Conservation (phyloP, 2,797 vertebrate species). For the Neosalanx taihuensis region DNA sequence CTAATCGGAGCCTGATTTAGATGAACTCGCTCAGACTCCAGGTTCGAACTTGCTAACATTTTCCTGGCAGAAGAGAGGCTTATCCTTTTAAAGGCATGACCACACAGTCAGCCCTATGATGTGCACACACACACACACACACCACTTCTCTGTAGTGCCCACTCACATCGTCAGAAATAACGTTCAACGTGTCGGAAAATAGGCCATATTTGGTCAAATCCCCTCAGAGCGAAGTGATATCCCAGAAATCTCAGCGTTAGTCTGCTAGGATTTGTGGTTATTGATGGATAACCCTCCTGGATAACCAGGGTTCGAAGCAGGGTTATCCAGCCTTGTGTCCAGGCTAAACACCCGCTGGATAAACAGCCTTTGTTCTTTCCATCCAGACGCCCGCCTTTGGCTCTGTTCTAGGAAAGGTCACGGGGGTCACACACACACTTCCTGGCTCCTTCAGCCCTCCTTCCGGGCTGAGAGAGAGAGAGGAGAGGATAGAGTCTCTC, state of each 20-base stretch:
- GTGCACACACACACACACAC: slow-evolving; percentile 13
- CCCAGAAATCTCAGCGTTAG: not conserved
- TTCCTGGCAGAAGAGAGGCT: slow-evolving; percentile 21
- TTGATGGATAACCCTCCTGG: slow-evolving; percentile 14
- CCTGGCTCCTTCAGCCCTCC: not conserved
- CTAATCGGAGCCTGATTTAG: slow-evolving; percentile 36
- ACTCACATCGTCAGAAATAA: not conserved
- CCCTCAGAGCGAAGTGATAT: slow-evolving; percentile 6
- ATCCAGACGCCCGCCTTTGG: slow-evolving; percentile 24
- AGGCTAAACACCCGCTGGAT: slow-evolving; percentile 38
- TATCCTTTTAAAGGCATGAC: slow-evolving; percentile 62
- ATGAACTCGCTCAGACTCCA: slow-evolving; percentile 28
- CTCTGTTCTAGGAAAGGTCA: slow-evolving; percentile 42
- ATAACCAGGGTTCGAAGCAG: not conserved
- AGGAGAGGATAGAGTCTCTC: no score
- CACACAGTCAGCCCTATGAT: slow-evolving; percentile 27
- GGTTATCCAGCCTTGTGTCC: slow-evolving; percentile 30
- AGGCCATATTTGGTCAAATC: slow-evolving; percentile 22
- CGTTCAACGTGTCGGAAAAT: slow-evolving; percentile 3
- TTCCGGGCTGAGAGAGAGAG: no score
- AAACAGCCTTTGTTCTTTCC: slow-evolving; percentile 47
- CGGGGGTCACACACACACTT: slow-evolving; percentile 37
- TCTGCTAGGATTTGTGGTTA: slow-evolving; percentile 12
- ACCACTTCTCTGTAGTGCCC: not conserved
- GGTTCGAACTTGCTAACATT: slow-evolving; percentile 20